Evolutionary conservation across 2,797 vertebrate genomes (phyloP), one percentile per base, ranked within the genome.

Genomic region (Bovichtus variegatus): DNA sequence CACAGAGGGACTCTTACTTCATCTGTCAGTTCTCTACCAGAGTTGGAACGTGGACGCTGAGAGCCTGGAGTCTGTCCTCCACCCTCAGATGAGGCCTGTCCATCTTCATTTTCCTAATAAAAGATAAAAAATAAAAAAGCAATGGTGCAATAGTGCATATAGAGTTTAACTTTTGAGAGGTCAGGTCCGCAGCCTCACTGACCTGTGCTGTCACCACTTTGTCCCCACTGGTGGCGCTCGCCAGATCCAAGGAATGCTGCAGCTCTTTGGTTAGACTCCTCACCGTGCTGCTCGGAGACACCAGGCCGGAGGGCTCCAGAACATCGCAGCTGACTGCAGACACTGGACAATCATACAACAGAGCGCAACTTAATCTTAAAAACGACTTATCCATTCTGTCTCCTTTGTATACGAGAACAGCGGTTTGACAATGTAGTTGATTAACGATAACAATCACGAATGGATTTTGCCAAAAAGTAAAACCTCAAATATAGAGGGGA

Each of bases 191-290:
- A 36, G 70, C 40, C 23, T 72, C 21, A 65, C 94, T 90, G 69
- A 98, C 98, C 97, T 99, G 97, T 59, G 97, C 98, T 36, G 97
- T 99, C 61, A 99, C 98, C 44, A 99, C 94, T 93, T 99, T 99
- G 83, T 98, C 97, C 76, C 98, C 98, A 53, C 97, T 99, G 74
- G 97, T 99, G 84, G 98, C 98, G 41, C 98, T 99, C 76, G 98
- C 98, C 75, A 99, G 94, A 94, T 99, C 98, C 93, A 99, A 91
- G 87, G 98, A 99, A 92, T 97, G 98, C 91, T 97, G 97, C 54
- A 97, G 95, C 80, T 99, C 98, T 94, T 97, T 97, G 82, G 95
- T 92, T 76, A 97, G 83, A 90, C 91, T 93, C 74, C 97, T 96
- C 66, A 96, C 87, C 29, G 96, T 94, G 70, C 96, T 91, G 85